Conservation (phyloP, 1,140 invertebrate species). For the Zophobas atratus region DNA sequence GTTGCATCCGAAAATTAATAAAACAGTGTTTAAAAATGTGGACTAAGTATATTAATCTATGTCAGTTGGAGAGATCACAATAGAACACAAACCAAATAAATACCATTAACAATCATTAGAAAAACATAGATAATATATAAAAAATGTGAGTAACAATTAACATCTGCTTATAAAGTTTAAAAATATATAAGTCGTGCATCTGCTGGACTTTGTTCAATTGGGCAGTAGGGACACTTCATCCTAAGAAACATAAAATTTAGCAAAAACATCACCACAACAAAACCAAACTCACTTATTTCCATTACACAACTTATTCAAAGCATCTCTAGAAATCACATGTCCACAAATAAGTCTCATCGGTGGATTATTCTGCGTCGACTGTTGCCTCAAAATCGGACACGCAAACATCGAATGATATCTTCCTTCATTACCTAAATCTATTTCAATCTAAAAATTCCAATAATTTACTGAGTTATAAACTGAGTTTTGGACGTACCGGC, state of each 20-base stretch:
- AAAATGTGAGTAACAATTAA: constrained; percentile 51
- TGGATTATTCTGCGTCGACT: constrained; percentile 96
- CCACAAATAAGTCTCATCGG: constrained; percentile 97
- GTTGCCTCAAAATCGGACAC: constrained; percentile 97
- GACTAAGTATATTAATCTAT: constrained; percentile 40
- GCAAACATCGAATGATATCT: constrained; percentile 98
- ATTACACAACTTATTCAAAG: constrained; percentile 93
- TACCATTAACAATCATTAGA: constrained; percentile 45
- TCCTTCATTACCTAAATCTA: constrained; percentile 88
- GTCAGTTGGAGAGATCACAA: constrained; percentile 54
- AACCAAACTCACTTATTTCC: constrained; percentile 86
- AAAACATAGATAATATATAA: constrained; percentile 48
- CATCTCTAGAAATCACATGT: constrained; percentile 98
- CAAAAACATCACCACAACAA: constrained; percentile 33
- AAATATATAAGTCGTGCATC: constrained; percentile 95
- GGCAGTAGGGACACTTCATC: constrained; percentile 98
- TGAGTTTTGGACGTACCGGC: constrained; percentile 76
- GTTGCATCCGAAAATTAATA: neutral
- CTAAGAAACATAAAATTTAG: constrained; percentile 72
- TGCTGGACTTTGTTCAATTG: constrained; percentile 93
- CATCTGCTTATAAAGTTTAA: constrained; percentile 69
- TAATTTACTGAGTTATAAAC: constrained; percentile 10
- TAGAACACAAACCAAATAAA: constrained; percentile 54
- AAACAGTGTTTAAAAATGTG: constrained; percentile 40
- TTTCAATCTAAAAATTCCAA: constrained; percentile 83